A percentile compares a stretch with the other conserved stretches of the same genome.
These are phyloP conservation scores for Saccopteryx bilineata DNA, from an alignment of 2,113 vertebrate species.

Conservation along the genomic window DNA sequence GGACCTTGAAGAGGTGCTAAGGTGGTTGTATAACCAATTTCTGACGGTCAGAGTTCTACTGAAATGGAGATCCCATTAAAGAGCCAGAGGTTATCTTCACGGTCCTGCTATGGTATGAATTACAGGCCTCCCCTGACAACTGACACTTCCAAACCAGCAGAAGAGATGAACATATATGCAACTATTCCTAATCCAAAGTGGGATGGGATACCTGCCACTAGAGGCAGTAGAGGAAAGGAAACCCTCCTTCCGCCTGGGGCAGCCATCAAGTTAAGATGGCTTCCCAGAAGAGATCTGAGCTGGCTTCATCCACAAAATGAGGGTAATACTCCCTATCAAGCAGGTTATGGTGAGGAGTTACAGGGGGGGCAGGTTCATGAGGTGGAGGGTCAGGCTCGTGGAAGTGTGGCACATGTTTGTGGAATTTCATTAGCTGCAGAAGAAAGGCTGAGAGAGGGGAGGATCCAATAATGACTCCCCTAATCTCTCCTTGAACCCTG, in stretches of 20 bases:
- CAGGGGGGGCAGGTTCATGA: neutral
- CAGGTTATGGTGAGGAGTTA: neutral
- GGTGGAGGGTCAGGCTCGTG: neutral
- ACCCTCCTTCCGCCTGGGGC: neutral
- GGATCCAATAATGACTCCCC: neutral
- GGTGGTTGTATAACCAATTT: neutral
- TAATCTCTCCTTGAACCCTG: neutral
- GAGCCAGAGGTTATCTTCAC: neutral
- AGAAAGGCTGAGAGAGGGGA: neutral
- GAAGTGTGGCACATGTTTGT: neutral
- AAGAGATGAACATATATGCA: neutral
- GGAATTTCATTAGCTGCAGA: neutral
- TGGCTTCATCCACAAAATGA: neutral
- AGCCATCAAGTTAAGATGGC: neutral
- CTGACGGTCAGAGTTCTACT: neutral
- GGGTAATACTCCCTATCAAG: no score
- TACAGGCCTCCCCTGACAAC: neutral
- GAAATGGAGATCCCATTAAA: neutral
- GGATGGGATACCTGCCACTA: no score
- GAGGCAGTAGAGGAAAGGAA: neutral
- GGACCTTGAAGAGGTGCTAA: neutral
- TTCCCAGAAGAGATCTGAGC: neutral
- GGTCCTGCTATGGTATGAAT: neutral
- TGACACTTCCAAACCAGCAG: neutral
- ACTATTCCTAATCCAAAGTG: neutral